Percentiles rank a stretch among this genome's conserved stretches.
phyloP scores from a whole-genome alignment of 2,113 vertebrate species.

The Athene cunicularia region DNA sequence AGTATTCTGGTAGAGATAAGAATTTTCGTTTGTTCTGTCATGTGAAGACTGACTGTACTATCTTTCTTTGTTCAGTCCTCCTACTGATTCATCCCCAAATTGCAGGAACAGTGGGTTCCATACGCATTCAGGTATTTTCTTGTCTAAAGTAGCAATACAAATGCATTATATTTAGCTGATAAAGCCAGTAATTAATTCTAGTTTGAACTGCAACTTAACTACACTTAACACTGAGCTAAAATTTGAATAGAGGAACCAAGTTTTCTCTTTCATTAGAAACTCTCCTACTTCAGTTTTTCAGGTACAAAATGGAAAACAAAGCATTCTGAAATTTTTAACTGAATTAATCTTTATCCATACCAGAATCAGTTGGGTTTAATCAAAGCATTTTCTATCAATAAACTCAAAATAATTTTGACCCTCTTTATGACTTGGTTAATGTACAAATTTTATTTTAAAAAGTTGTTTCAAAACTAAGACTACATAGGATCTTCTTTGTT shows the following conservation, averaged over 20 bases:
- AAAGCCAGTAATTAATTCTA: constrained; percentile 26
- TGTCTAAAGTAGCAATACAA: constrained; percentile 25
- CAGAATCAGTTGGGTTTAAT: neutral
- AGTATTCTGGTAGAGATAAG: neutral
- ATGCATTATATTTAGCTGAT: neutral
- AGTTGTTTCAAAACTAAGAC: neutral
- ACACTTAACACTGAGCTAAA: neutral
- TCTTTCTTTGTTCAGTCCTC: constrained; percentile 40
- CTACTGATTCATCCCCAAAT: neutral
- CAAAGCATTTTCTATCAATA: neutral
- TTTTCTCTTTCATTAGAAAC: neutral
- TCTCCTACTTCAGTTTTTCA: neutral
- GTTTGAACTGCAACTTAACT: neutral
- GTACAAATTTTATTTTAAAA: neutral
- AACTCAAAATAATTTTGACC: neutral
- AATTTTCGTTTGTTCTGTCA: constrained; percentile 41
- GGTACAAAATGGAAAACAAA: neutral
- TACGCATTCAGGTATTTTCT: constrained; percentile 5
- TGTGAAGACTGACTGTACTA: constrained; percentile 14
- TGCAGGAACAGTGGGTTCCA: neutral
- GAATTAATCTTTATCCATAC: neutral
- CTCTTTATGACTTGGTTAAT: neutral
- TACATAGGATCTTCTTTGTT: neutral
- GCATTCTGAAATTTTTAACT: neutral
- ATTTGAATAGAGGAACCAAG: neutral